phyloP scores from a whole-genome alignment of 2,888 invertebrate genomes.

The Phyto melanocephala region DNA sequence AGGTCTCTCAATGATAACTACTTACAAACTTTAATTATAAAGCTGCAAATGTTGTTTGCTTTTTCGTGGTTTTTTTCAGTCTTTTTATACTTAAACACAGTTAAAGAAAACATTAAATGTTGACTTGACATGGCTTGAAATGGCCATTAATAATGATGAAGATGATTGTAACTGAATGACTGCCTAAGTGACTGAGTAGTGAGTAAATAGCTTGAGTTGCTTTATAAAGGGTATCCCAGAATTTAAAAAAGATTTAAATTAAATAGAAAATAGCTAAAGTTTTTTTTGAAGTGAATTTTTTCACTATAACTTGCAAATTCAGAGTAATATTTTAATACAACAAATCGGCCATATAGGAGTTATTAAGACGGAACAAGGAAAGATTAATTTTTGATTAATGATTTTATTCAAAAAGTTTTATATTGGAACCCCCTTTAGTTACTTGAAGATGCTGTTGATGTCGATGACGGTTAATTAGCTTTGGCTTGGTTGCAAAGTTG shows the following conservation, averaged over 20 bases:
- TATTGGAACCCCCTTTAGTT: background rate
- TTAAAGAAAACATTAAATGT: conserved; percentile 21
- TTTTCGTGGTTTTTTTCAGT: background rate
- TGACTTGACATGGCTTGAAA: conserved; percentile 39
- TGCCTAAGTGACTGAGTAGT: conserved; percentile 10
- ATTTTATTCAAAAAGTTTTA: too few relatives aligned
- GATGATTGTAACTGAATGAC: background rate
- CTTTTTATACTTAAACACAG: conserved; percentile 9
- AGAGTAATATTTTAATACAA: too few relatives aligned
- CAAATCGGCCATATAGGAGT: too few relatives aligned
- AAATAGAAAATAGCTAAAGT: too few relatives aligned
- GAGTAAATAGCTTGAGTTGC: conserved; percentile 2
- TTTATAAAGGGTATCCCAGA: background rate
- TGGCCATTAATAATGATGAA: conserved; percentile 33
- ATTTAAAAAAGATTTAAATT: too few relatives aligned
- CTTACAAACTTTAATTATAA: conserved; percentile 39
- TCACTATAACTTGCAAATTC: too few relatives aligned
- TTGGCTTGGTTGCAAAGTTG: background rate
- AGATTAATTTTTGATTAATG: too few relatives aligned
- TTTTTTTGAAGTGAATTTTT: too few relatives aligned
- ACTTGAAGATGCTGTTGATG: background rate
- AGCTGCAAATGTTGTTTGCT: conserved; percentile 12
- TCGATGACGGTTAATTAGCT: background rate
- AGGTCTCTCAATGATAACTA: conserved; percentile 36
- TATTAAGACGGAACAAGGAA: too few relatives aligned